These are phyloP conservation scores for Planiliza haematocheilus DNA, from an alignment of 2,113 vertebrate genomes.

Conservation along the genomic window DNA sequence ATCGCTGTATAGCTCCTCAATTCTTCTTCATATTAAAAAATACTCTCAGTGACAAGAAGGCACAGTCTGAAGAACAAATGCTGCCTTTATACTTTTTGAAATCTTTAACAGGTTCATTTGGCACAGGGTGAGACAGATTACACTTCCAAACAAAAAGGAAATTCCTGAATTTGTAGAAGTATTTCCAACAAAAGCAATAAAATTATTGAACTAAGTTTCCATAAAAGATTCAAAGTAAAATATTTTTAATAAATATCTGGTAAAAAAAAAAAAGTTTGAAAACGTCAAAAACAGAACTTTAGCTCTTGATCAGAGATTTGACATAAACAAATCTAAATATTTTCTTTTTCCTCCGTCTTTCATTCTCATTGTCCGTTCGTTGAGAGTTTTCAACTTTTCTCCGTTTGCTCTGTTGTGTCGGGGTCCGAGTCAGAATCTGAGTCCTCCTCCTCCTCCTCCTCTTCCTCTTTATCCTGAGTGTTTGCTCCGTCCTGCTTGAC, in stretches of 20 bases:
- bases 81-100: neutral
- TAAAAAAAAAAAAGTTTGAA: slow-evolving; percentile 1
- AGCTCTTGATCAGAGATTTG: neutral
- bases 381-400: accelerated
- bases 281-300: neutral
- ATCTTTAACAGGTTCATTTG: neutral
- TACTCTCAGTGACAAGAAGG: too few species aligned
- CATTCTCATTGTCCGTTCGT: neutral
- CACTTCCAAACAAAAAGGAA: neutral
- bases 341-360: neutral
- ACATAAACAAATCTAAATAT: neutral
- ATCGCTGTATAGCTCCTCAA: too few species aligned
- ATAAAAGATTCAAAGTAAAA: slow-evolving; percentile 17
- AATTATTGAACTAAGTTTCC: neutral
- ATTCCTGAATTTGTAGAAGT: too few species aligned
- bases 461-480: slow-evolving; percentile 54
- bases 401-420: slow-evolving; percentile 24
- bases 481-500: too few species aligned
- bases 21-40: too few species aligned
- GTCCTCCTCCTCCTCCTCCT: slow-evolving; percentile 47
- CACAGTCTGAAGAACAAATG: too few species aligned
- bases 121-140: too few species aligned
- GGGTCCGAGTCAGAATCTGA: slow-evolving; percentile 65
- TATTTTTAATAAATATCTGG: slow-evolving; percentile 41
- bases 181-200: neutral